phyloP scores from a whole-genome alignment of 2,888 invertebrate species.

The Dryobota labecula region DNA sequence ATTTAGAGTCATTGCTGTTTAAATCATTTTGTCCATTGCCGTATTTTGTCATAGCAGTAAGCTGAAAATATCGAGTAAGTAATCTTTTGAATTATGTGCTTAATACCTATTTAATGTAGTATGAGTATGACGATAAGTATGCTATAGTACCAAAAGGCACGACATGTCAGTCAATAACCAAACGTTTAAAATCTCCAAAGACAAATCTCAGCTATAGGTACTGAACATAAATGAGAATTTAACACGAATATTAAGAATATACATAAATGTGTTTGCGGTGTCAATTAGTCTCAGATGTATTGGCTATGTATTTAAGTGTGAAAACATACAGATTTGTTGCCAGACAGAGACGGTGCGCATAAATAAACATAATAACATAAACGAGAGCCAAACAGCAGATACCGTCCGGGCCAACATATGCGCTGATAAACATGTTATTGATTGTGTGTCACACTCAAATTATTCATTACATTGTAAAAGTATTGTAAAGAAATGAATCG shows the following conservation, averaged over 20 bases:
- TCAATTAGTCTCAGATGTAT: conserved; percentile 29
- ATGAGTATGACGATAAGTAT: background rate
- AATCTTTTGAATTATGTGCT: conserved; percentile 24
- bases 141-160: background rate
- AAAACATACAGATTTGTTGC: conserved; percentile 38
- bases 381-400: conserved; percentile 41
- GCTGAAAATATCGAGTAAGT: conserved; percentile 41
- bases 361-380: conserved; percentile 38
- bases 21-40: background rate
- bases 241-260: conserved; percentile 9
- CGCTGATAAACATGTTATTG: conserved; percentile 57
- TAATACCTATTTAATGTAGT: conserved; percentile 1
- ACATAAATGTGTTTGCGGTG: conserved; percentile 8
- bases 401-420: conserved; percentile 41
- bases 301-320: conserved; percentile 13
- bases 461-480: conserved; percentile 26
- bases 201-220: conserved; percentile 1
- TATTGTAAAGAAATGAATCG: background rate
- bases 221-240: conserved; percentile 11
- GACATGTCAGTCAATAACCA: background rate
- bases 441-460: conserved; percentile 43
- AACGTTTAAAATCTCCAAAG: conserved; percentile 21
- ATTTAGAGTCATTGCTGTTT: conserved; percentile 16
- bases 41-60: too few species aligned
- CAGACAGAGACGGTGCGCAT: conserved; percentile 30